A percentile compares a stretch with the other conserved stretches of the same genome.
Conservation (phyloP, 2,888 invertebrate genomes). For the Chesias legatella region DNA sequence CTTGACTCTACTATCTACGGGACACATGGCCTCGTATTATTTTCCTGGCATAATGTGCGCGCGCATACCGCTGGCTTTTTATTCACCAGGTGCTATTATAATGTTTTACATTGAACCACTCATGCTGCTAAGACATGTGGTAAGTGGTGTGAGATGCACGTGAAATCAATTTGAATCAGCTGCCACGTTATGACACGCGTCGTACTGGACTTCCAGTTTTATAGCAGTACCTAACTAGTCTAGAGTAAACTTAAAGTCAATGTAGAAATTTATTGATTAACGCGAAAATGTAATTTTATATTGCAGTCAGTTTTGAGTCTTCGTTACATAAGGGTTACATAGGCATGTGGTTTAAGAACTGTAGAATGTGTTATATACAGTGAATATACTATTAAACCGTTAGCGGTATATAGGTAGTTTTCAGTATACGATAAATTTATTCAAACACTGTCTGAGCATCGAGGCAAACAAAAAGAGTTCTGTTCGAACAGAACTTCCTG, state of each 20-base stretch:
- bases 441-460: conserved; percentile 30
- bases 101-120: conserved; percentile 24
- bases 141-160: conserved; percentile 31
- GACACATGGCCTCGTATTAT: conserved; percentile 41
- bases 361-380: no score
- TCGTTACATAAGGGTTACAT: no score
- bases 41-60: conserved; percentile 42
- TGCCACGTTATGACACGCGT: conserved; percentile 27
- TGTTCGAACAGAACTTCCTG: conserved; percentile 54
- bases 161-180: conserved; percentile 38
- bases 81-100: conserved; percentile 25
- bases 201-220: conserved; percentile 9
- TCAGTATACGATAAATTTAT: conserved; percentile 20
- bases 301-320: no score
- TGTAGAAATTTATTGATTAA: neutral
- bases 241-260: conserved; percentile 3
- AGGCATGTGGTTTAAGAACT: no score
- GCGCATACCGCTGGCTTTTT: conserved; percentile 3
- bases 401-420: no score
- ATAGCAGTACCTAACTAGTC: neutral
- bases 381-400: no score
- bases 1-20: conserved; percentile 31
- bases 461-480: conserved; percentile 46
- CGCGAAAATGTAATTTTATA: neutral
- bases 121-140: conserved; percentile 35